A percentile compares a stretch with the other conserved stretches of the same genome.
These are phyloP conservation scores for Dinoponera quadriceps DNA, from an alignment of 1,140 invertebrate species.

Conservation along the genomic window DNA sequence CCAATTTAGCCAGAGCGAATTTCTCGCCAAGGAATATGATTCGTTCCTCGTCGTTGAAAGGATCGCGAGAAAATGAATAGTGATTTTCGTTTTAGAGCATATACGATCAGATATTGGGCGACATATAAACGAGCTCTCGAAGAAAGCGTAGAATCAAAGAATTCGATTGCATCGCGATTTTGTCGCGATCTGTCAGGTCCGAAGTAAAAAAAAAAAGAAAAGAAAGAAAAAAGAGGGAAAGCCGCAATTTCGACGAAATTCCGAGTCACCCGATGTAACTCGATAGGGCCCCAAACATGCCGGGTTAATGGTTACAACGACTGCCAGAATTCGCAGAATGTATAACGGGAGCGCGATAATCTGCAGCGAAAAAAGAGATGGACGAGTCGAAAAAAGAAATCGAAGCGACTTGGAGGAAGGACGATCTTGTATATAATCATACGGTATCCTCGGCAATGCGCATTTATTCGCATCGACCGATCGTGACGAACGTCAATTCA, in stretches of 20 bases:
- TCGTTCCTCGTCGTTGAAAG: background rate
- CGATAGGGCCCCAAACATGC: conserved; percentile 47
- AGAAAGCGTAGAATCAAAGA: background rate
- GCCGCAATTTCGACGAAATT: conserved; percentile 35
- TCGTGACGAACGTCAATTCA: too few relatives aligned
- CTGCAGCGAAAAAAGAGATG: conserved; percentile 63
- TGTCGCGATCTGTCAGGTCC: too few relatives aligned
- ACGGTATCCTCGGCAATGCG: background rate
- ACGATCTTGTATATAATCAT: conserved; percentile 17
- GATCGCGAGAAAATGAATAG: too few relatives aligned
- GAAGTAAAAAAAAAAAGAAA: too few relatives aligned
- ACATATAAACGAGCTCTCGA: too few relatives aligned
- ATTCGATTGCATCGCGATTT: background rate
- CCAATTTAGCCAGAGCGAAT: conserved; percentile 36
- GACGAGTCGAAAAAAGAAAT: conserved; percentile 1
- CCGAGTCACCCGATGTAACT: conserved; percentile 47
- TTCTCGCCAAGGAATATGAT: conserved; percentile 38
- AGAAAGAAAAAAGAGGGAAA: background rate
- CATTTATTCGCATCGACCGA: too few relatives aligned
- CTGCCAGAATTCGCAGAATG: conserved; percentile 68
- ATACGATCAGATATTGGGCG: too few relatives aligned
- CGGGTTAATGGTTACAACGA: conserved; percentile 66
- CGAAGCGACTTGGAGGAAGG: conserved; percentile 32
- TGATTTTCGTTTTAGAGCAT: too few relatives aligned
- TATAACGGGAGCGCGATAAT: conserved; percentile 73